A percentile compares a stretch with the other conserved stretches of the same genome.
phyloP scores from a whole-genome alignment of 2,113 vertebrate genomes.

The Halichoeres trimaculatus region DNA sequence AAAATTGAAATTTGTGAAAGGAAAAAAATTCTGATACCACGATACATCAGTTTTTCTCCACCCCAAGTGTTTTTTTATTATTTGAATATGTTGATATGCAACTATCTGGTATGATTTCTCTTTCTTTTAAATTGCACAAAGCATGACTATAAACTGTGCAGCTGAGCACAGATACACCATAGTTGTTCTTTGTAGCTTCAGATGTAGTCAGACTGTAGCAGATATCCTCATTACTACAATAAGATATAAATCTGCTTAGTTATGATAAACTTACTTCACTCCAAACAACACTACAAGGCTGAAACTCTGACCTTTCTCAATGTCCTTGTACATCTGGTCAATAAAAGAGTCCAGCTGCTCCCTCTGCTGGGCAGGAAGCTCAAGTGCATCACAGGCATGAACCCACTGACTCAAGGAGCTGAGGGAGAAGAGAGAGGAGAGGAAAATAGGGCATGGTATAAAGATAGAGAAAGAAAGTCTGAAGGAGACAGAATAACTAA shows the following conservation, averaged over 20 bases:
- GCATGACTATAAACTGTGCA: no score
- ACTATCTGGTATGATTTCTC: no score
- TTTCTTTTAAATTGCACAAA: no score
- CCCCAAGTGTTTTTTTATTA: no score
- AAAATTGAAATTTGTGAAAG: no score
- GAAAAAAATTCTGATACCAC: no score
- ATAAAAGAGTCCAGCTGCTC: conserved; percentile 95
- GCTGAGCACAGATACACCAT: no score
- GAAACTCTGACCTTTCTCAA: conserved; percentile 90
- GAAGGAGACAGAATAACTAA: background rate
- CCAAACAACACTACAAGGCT: conserved; percentile 31
- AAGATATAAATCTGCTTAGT: conserved; percentile 29
- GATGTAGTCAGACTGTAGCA: no score
- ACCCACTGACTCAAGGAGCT: conserved; percentile 98
- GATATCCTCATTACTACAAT: background rate
- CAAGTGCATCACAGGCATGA: conserved; percentile 91
- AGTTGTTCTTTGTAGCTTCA: no score
- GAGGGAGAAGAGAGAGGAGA: conserved; percentile 17
- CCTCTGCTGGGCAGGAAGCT: conserved; percentile 89
- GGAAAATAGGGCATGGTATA: background rate
- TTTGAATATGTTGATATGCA: no score
- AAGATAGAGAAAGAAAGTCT: background rate
- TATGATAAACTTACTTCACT: conserved; percentile 22
- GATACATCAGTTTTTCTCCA: no score
- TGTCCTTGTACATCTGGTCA: conserved; percentile 98